phyloP scores from a whole-genome alignment of 2,113 vertebrate genomes.

The Halcyon malimbica region DNA sequence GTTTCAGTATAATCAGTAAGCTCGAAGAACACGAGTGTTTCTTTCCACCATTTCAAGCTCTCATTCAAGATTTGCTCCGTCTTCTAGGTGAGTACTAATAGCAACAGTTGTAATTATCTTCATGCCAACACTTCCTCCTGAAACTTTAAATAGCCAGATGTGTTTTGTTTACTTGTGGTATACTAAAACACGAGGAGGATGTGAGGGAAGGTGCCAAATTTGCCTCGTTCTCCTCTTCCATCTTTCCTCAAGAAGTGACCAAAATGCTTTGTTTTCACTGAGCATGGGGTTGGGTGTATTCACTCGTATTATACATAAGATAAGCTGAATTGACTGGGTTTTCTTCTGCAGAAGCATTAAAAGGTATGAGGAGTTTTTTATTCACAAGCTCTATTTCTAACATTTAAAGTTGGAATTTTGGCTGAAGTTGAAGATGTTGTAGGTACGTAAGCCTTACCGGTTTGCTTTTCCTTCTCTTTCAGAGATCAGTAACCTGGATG shows the following conservation, averaged over 20 bases:
- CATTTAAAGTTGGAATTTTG: neutral
- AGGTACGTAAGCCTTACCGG: neutral
- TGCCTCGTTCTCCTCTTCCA: neutral
- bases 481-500: constrained; percentile 83
- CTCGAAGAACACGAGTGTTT: constrained; percentile 88
- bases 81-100: constrained; percentile 79
- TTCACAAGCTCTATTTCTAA: neutral
- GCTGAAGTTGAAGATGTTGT: neutral
- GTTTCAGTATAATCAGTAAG: constrained; percentile 83
- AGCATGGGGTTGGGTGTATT: neutral
- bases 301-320: neutral
- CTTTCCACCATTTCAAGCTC: constrained; percentile 87
- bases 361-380: neutral
- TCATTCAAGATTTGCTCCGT: constrained; percentile 80
- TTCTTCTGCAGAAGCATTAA: neutral
- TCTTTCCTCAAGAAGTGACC: neutral
- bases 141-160: neutral
- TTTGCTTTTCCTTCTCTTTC: constrained; percentile 65
- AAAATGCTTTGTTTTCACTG: neutral
- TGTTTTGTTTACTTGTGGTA: neutral
- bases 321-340: neutral
- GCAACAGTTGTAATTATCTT: neutral
- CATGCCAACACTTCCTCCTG: neutral
- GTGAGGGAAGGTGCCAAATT: neutral
- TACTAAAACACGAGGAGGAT: neutral